Evolutionary conservation across 2,797 vertebrate genomes (phyloP), one percentile per base, ranked within the genome.

Genomic region (Choloepus didactylus): DNA sequence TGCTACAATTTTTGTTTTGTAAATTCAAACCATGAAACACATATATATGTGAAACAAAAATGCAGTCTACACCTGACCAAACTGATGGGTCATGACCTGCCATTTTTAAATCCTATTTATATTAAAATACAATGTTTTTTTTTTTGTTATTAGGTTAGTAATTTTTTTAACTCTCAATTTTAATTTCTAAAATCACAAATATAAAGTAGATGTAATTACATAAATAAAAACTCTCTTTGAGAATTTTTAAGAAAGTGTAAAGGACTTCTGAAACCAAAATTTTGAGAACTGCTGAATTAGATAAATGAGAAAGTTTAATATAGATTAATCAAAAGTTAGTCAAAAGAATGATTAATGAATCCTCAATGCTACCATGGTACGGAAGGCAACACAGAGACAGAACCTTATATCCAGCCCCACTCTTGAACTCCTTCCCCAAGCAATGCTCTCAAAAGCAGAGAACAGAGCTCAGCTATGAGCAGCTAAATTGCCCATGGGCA

Each of bases 1-100:
- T 49, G 81, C 16, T 41, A 81, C 23, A 87, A 90, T 49, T 83
- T 82, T 44, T 89, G 41, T 70, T 86, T 76, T 27, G 11, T 38
- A 83, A 89, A 81, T 72, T 11, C 60, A 15, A 92, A 77, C 84
- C 14, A 12, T 70, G 66, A 96, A 82, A 62, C 9, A 82, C 6
- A 77, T 27, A 79, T 62, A 87, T 27, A 41, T 56, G 67, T 91
- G 35, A 94, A 86, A 96, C 21, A 88, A 79, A 89, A 88, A 60
- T 72, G 35, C 3, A 86, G 8, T 15, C 14, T 89, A 72, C 8
- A 23, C 19, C 6, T 93, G 14, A 91, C 6, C 27, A 41, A 95
- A 76, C 3, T 44, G 38, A 60, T 62, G 35, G 27, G 9, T 66
- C 41, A 25, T 49, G 82, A 86, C 38, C 35, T 59, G 41, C 25